Evolutionary conservation across 1,140 invertebrate species (phyloP), one percentile per base, ranked within the genome.

Genomic region (Anoplophora glabripennis): DNA sequence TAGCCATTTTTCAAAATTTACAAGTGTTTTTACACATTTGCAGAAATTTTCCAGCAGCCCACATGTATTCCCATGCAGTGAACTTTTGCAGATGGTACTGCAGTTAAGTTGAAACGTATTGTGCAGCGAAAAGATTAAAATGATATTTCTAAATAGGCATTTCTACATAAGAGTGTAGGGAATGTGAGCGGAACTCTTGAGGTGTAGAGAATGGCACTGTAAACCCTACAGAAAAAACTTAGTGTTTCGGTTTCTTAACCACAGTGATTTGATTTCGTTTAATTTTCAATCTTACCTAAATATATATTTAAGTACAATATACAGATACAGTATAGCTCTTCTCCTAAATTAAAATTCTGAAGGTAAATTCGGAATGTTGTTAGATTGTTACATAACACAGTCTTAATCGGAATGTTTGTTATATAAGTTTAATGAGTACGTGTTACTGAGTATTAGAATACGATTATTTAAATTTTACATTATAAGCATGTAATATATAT

Each of bases 361-460:
- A 57, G 46, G 35, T 62, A 62, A 58, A 62, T 62, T 62, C 55
- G 55, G 55, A 62, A 62, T 53, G 47, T 49, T 12, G 49, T 59
- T 48, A 57, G 60, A 62, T 58, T 62, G 60, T 62, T 62, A 53
- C 60, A 51, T 34, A 49, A 1, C 46, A 61, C 60, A 62, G 55
- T 62, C 60, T 62, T 58, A 57, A 37, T 34, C 7, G 41, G 60
- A 53, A 61, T 55, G 53, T 53, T 58, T 41, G 12, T 37, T 46
- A 48, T 53, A 47, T 44, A 57, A 28, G 34, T 56, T 15, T 10
- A 54, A 4, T 40, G 11, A 28, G 14, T 52, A 52, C 12, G 33
- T 49, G 44, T 11, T 1, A 11, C 12, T 45, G 33, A 49, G 8
- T 11, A 12, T 12, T 36, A 28, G 1, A 14, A 33, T 12, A n/a